Percentiles rank a stretch among this genome's conserved stretches.
Evolutionary conservation across 2,113 vertebrate species (phyloP).

Genomic region (Osmerus mordax): DNA sequence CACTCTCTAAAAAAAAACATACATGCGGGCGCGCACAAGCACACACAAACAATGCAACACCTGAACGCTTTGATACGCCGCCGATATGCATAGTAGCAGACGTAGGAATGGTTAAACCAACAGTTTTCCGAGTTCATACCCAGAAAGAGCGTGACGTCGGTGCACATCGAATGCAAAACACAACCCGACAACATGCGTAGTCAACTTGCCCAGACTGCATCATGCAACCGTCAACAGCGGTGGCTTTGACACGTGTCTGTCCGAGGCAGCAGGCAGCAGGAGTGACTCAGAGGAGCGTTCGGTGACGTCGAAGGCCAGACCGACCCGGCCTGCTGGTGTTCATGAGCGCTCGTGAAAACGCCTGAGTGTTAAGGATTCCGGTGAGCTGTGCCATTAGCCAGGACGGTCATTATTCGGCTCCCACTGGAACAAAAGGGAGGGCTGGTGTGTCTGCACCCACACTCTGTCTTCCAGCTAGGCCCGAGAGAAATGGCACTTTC

Average conservation of each 20-base stretch:
- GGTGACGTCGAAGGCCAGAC: conserved; percentile 15
- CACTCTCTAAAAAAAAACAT: no score
- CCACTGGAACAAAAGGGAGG: conserved; percentile 6
- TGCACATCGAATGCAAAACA: no score
- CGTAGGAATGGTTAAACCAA: no score
- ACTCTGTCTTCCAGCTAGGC: no score
- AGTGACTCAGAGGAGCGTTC: neutral
- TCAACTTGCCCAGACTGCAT: neutral
- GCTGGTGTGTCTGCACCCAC: neutral
- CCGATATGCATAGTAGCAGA: no score
- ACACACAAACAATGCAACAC: neutral
- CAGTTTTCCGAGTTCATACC: no score
- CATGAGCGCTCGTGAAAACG: conserved; percentile 37
- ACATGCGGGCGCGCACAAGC: neutral
- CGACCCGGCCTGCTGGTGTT: conserved; percentile 6
- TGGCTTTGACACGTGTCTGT: no score
- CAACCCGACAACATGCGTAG: no score
- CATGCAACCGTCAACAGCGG: neutral
- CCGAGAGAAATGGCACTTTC: no score
- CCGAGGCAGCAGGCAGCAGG: neutral
- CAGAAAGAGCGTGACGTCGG: neutral
- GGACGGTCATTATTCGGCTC: conserved; percentile 18
- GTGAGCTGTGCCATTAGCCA: conserved; percentile 35
- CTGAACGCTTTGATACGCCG: no score
- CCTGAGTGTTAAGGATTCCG: conserved; percentile 36